Conservation (phyloP, 2,797 vertebrate genomes). For the Thaleichthys pacificus region DNA sequence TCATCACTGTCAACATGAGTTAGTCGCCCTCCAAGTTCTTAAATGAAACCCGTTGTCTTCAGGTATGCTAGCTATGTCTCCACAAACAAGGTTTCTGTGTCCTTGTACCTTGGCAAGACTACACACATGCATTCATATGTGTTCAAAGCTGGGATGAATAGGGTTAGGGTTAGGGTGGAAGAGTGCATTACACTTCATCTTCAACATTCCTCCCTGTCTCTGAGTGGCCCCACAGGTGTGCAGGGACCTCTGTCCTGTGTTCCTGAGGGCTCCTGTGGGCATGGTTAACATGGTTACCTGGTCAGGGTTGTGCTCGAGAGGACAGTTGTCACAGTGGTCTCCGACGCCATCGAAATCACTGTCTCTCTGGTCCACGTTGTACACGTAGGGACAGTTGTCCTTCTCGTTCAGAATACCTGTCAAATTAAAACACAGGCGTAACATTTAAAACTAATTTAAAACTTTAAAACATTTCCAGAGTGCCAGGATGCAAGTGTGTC, state of each 20-base stretch:
- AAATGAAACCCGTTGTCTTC: slow-evolving; percentile 51
- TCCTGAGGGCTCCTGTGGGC: slow-evolving; percentile 3
- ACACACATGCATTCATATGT: slow-evolving; percentile 38
- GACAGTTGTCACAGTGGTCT: slow-evolving; percentile 99
- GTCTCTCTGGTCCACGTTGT: slow-evolving; percentile 97
- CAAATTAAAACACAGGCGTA: slow-evolving; percentile 19
- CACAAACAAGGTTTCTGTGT: slow-evolving; percentile 49
- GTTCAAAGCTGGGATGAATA: slow-evolving; percentile 21
- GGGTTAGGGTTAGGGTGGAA: too few relatives aligned
- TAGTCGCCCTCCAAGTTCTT: slow-evolving; percentile 23
- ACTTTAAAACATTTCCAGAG: not conserved
- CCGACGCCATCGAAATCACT: slow-evolving; percentile 94
- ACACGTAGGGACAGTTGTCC: slow-evolving; percentile 97
- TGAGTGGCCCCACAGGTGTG: not conserved
- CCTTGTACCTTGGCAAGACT: slow-evolving; percentile 39
- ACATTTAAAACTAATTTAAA: not conserved
- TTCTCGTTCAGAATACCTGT: slow-evolving; percentile 92
- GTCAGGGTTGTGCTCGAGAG: slow-evolving; percentile 95
- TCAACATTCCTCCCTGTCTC: slow-evolving; percentile 48
- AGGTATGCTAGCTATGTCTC: slow-evolving; percentile 52
- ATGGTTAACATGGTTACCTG: slow-evolving; percentile 82
- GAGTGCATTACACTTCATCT: slow-evolving; percentile 16
- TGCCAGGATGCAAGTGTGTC: not conserved
- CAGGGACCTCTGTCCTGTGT: slow-evolving; percentile 13
- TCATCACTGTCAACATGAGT: slow-evolving; percentile 39